Evolutionary conservation across 2,113 vertebrate genomes (phyloP).

Genomic region (Asarcornis scutulata): DNA sequence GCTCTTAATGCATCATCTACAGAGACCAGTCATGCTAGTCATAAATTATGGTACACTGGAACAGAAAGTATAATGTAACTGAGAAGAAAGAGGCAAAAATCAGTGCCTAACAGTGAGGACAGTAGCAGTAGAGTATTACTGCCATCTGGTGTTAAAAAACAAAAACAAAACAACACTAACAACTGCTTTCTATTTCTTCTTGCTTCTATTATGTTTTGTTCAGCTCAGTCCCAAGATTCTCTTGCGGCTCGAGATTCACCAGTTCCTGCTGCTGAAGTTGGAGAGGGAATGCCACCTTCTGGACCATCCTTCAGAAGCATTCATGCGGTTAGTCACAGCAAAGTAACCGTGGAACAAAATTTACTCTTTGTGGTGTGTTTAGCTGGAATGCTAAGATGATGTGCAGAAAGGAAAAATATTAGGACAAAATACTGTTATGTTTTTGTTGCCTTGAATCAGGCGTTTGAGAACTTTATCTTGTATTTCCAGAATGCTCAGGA

Average conservation of each 20-base stretch:
- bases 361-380: neutral
- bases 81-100: neutral
- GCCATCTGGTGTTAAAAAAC: neutral
- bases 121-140: neutral
- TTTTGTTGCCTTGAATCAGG: neutral
- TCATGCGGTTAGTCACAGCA: conserved; percentile 71
- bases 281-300: conserved; percentile 21
- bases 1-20: neutral
- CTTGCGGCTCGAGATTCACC: conserved; percentile 19
- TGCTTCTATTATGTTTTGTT: neutral
- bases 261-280: conserved; percentile 41
- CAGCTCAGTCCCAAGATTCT: conserved; percentile 56
- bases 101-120: neutral
- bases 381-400: neutral
- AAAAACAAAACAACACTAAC: neutral
- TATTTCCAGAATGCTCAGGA: neutral
- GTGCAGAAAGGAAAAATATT: too few species aligned
- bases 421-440: neutral
- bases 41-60: neutral
- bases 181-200: neutral
- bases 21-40: neutral
- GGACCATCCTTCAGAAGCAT: conserved; percentile 11
- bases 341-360: neutral
- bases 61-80: neutral
- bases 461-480: neutral